Evolutionary conservation across 2,113 vertebrate genomes (phyloP).

Genomic region (Eonycteris spelaea): DNA sequence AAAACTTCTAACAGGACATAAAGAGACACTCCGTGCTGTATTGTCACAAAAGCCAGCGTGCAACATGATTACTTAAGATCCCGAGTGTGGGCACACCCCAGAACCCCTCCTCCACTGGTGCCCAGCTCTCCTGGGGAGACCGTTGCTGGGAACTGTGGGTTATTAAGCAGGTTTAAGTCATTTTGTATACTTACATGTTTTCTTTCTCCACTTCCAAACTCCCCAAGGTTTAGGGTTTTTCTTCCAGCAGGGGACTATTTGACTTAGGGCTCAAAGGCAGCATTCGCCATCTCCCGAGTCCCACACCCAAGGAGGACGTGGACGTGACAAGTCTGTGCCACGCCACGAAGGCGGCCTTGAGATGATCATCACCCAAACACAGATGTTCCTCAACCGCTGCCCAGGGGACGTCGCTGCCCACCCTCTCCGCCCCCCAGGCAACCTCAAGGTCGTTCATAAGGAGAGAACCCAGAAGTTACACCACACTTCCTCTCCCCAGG

Average conservation of each 20-base stretch:
- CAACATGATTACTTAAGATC: not conserved
- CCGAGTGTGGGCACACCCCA: not conserved
- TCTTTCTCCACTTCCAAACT: not conserved
- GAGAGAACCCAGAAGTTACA: slow-evolving; percentile 59
- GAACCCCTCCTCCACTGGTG: not conserved
- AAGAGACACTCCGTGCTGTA: not conserved
- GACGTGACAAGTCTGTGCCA: accelerated
- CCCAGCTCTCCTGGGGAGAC: not conserved
- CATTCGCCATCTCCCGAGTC: not conserved
- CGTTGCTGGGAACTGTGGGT: not conserved
- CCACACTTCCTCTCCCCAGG: slow-evolving; percentile 43
- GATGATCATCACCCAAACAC: slow-evolving; percentile 71
- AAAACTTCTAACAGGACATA: not conserved
- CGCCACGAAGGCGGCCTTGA: slow-evolving; percentile 24
- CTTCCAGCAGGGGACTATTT: not conserved
- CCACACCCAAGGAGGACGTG: not conserved
- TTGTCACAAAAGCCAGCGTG: not conserved
- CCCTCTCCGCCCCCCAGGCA: slow-evolving; percentile 1
- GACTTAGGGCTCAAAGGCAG: not conserved
- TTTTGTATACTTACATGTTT: not conserved
- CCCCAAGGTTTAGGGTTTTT: not conserved
- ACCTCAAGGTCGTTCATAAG: slow-evolving; percentile 78
- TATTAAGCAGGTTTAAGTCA: not conserved
- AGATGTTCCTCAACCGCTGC: slow-evolving; percentile 69
- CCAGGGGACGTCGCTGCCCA: slow-evolving; percentile 64